These are phyloP conservation scores for Petroica traversi DNA, from an alignment of 2,113 vertebrate species.

Conservation along the genomic window DNA sequence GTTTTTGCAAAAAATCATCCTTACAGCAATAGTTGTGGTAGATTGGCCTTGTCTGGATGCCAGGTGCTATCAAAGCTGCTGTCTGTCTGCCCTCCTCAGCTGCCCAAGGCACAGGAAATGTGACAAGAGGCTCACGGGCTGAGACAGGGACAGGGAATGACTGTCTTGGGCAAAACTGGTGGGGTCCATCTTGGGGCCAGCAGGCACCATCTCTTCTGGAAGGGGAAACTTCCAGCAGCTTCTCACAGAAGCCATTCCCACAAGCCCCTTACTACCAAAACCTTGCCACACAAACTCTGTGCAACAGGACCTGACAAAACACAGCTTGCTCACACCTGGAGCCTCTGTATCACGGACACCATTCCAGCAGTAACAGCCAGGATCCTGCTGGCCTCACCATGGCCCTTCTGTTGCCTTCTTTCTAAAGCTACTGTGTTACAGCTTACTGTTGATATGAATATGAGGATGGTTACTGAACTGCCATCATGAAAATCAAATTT, in stretches of 20 bases:
- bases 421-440: background rate
- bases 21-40: background rate
- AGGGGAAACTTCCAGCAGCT: background rate
- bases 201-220: background rate
- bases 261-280: background rate
- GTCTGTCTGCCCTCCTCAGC: background rate
- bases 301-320: background rate
- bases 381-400: background rate
- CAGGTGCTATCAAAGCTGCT: background rate
- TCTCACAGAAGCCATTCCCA: background rate
- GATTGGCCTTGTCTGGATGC: background rate
- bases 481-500: background rate
- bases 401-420: background rate
- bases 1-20: background rate
- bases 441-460: background rate
- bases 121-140: fast-evolving
- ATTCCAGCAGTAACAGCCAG: background rate
- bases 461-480: background rate
- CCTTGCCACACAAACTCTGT: background rate
- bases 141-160: fast-evolving
- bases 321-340: fast-evolving
- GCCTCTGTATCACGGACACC: background rate
- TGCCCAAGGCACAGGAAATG: background rate
- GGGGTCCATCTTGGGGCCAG: background rate
- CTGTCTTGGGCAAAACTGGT: background rate